phyloP scores from a whole-genome alignment of 2,113 vertebrate species.

The Gavia stellata region DNA sequence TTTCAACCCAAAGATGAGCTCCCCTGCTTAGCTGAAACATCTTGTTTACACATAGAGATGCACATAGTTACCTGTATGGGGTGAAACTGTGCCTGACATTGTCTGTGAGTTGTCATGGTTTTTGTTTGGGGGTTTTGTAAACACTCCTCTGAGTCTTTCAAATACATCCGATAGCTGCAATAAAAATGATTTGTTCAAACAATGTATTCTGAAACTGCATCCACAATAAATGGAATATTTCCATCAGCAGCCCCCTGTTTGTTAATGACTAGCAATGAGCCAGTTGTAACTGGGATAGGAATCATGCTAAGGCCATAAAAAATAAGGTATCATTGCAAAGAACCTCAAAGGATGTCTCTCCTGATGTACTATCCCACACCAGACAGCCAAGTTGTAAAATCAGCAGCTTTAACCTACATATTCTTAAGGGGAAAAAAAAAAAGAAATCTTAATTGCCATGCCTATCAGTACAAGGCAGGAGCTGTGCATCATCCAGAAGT shows the following conservation, averaged over 20 bases:
- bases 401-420: not conserved
- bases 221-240: conserved; percentile 93
- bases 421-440: not conserved
- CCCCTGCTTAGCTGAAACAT: conserved; percentile 50
- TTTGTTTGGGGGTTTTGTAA: conserved; percentile 59
- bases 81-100: conserved; percentile 73
- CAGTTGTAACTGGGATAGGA: not conserved
- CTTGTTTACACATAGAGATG: conserved; percentile 52
- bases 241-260: conserved; percentile 42
- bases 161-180: conserved; percentile 76
- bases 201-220: conserved; percentile 86
- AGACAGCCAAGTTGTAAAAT: not conserved
- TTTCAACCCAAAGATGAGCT: conserved; percentile 41
- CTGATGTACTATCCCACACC: not conserved
- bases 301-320: rapidly evolving
- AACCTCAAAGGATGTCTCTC: not conserved
- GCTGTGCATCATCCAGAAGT: not conserved
- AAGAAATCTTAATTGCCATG: not conserved
- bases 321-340: not conserved
- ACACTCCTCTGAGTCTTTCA: conserved; percentile 77
- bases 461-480: not conserved
- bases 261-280: not conserved
- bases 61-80: conserved; percentile 67
- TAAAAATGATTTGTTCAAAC: conserved; percentile 76
- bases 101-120: conserved; percentile 73